phyloP scores from a whole-genome alignment of 2,888 invertebrate genomes.

The Drosophila tanythrix region DNA sequence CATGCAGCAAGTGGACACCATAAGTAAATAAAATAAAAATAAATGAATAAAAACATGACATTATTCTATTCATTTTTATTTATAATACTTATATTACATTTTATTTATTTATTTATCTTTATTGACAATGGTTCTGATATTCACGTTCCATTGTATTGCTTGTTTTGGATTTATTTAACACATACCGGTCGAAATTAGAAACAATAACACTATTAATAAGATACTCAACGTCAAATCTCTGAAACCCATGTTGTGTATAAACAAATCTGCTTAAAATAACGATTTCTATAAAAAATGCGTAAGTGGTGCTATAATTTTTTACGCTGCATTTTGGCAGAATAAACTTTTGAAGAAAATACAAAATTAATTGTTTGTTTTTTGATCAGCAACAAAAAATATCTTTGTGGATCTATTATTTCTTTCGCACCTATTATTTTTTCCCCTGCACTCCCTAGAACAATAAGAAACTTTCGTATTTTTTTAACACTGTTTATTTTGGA shows the following conservation, averaged over 20 bases:
- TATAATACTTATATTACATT: too few species aligned
- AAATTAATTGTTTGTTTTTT: not conserved
- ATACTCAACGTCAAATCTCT: not conserved
- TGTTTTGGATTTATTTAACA: not conserved
- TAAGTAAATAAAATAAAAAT: not conserved
- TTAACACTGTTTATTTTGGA: not conserved
- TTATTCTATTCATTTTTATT: not conserved
- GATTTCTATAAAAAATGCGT: not conserved
- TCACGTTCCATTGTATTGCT: not conserved
- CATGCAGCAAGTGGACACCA: not conserved
- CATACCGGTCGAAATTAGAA: not conserved
- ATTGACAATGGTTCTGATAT: not conserved
- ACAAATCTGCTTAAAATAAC: not conserved
- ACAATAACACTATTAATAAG: not conserved
- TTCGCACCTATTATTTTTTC: not conserved
- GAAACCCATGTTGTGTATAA: not conserved
- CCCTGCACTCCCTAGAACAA: not conserved
- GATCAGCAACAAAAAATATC: not conserved
- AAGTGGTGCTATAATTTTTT: not conserved
- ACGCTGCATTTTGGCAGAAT: not conserved
- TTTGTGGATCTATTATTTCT: not conserved
- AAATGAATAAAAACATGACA: not conserved
- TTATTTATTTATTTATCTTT: too few species aligned
- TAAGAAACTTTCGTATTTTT: not conserved
- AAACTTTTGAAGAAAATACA: not conserved